Evolutionary conservation across 2,113 vertebrate species (phyloP).

Genomic region (Petrocephalus zakoni): DNA sequence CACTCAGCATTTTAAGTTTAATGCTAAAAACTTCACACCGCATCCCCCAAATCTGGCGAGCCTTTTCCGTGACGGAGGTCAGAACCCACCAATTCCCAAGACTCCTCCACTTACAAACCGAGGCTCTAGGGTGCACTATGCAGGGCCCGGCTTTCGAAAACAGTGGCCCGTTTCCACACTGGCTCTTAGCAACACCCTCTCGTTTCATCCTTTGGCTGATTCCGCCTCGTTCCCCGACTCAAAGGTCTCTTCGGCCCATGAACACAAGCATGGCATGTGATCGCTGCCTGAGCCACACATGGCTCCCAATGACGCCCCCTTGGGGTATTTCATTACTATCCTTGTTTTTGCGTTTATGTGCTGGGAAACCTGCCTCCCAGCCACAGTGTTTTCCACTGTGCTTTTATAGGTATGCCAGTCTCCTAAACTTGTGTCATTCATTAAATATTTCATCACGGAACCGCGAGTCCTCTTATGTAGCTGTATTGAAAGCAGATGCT

Average conservation of each 20-base stretch:
- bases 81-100: not conserved
- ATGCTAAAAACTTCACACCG: not conserved
- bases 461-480: not conserved
- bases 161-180: not conserved
- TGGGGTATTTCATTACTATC: not conserved
- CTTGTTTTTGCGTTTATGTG: not conserved
- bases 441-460: conserved; percentile 6
- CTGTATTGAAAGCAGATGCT: conserved; percentile 11
- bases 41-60: not conserved
- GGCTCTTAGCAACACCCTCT: not conserved
- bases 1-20: not conserved
- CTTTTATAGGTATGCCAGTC: not conserved
- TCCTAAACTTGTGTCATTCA: not conserved
- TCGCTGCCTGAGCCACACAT: not conserved
- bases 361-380: not conserved
- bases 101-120: not conserved
- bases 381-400: not conserved
- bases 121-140: not conserved
- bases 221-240: not conserved
- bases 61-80: not conserved
- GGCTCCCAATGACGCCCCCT: not conserved
- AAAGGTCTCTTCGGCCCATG: not conserved
- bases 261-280: not conserved
- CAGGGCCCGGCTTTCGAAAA: not conserved
- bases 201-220: not conserved